Evolutionary conservation across 1,140 invertebrate genomes (phyloP).

Genomic region (Delia radicum): DNA sequence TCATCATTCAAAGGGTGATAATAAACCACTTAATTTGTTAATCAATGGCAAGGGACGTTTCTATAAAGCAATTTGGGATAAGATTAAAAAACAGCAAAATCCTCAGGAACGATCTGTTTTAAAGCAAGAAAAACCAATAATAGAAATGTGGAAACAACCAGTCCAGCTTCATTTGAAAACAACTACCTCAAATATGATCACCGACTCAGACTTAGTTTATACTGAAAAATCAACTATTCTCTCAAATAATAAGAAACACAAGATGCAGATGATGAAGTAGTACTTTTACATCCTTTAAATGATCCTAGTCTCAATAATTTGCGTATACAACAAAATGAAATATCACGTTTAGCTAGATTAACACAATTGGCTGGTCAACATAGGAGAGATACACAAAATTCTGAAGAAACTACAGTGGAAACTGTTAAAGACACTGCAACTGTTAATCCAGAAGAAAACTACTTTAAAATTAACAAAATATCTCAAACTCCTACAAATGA

Average conservation of each 20-base stretch:
- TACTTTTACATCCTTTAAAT: conserved; percentile 8
- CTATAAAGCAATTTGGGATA: conserved; percentile 48
- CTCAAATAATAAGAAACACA: neutral
- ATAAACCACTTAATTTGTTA: conserved; percentile 76
- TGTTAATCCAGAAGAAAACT: neutral
- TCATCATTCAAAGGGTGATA: conserved; percentile 75
- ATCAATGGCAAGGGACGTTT: conserved; percentile 75
- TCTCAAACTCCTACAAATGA: too few relatives aligned
- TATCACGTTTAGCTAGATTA: conserved; percentile 12
- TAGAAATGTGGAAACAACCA: too few relatives aligned
- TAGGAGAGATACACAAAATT: neutral
- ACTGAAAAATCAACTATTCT: neutral
- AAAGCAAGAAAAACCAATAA: too few relatives aligned
- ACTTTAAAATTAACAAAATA: neutral
- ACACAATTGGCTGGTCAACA: neutral
- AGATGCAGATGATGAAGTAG: neutral
- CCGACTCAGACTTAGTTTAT: neutral
- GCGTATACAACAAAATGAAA: conserved; percentile 24
- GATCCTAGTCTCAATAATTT: neutral
- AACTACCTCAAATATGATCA: neutral
- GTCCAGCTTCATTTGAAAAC: too few relatives aligned
- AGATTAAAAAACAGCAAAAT: conserved; percentile 33
- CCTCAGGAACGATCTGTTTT: neutral
- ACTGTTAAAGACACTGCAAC: neutral
- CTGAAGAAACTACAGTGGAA: neutral